A percentile compares a stretch with the other conserved stretches of the same genome.
These are phyloP conservation scores for Zootermopsis nevadensis DNA, from an alignment of 2,888 invertebrate genomes.

Conservation along the genomic window DNA sequence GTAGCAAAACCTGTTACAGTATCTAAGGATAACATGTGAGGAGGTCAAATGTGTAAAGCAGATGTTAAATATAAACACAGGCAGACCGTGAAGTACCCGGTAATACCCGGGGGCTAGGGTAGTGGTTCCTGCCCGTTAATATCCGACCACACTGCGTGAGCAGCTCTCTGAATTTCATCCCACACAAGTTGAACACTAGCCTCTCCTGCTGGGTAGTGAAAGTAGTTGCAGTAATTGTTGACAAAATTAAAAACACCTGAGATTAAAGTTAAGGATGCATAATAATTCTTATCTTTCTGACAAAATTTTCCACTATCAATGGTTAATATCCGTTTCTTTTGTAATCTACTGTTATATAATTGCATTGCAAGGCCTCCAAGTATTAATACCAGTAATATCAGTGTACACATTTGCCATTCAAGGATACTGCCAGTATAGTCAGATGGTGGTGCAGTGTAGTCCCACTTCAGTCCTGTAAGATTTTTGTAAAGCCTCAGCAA, in stretches of 20 bases:
- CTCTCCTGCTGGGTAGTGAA: background rate
- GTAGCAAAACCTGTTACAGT: too few species aligned
- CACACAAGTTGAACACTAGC: background rate
- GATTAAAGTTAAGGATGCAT: background rate
- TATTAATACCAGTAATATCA: background rate
- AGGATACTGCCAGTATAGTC: slow-evolving; percentile 13
- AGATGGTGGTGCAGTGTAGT: background rate
- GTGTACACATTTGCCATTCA: background rate
- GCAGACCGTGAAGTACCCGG: too few species aligned
- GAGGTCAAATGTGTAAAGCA: too few species aligned
- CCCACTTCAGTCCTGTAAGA: slow-evolving; percentile 20
- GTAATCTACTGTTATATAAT: too few species aligned
- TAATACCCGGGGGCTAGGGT: too few species aligned
- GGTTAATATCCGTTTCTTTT: too few species aligned
- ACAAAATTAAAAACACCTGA: background rate
- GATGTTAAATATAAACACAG: too few species aligned
- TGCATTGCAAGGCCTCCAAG: too few species aligned
- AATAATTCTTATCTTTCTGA: too few species aligned
- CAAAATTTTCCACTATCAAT: too few species aligned
- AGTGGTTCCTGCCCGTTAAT: background rate
- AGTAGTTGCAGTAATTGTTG: background rate
- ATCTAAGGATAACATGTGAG: too few species aligned
- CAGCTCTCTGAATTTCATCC: background rate
- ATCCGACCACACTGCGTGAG: background rate
- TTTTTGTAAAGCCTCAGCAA: background rate